Percentiles rank a stretch among this genome's conserved stretches.
These are phyloP conservation scores for Drosophila stalkeri DNA, from an alignment of 2,888 invertebrate genomes.

Conservation along the genomic window DNA sequence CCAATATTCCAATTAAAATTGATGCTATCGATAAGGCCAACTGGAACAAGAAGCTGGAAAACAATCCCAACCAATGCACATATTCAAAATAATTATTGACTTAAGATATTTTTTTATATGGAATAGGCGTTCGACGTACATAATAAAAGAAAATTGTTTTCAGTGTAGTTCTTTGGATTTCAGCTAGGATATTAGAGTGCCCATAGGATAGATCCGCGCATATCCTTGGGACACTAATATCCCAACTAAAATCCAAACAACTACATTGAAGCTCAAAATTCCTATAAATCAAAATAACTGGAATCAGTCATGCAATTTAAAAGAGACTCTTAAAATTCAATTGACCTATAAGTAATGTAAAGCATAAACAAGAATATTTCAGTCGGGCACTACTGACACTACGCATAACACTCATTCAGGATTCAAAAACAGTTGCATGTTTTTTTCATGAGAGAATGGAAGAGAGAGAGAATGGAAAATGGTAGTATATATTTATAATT, in stretches of 20 bases:
- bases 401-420: too few relatives aligned
- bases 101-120: neutral
- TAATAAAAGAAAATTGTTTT: neutral
- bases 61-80: neutral
- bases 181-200: neutral
- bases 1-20: neutral
- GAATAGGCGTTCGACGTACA: neutral
- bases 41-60: neutral
- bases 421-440: too few relatives aligned
- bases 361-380: too few relatives aligned
- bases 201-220: neutral
- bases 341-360: too few relatives aligned
- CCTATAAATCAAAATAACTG: too few relatives aligned
- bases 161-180: neutral
- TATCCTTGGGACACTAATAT: neutral
- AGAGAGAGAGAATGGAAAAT: too few relatives aligned
- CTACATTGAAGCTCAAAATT: neutral
- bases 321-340: too few relatives aligned
- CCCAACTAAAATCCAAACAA: neutral
- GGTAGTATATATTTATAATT: too few relatives aligned
- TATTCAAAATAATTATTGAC: neutral
- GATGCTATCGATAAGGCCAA: neutral
- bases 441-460: too few relatives aligned
- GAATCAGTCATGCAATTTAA: too few relatives aligned
- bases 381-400: too few relatives aligned